Evolutionary conservation across 2,113 vertebrate genomes (phyloP), one percentile per base, ranked within the genome.

Genomic region (Galemys pyrenaicus): DNA sequence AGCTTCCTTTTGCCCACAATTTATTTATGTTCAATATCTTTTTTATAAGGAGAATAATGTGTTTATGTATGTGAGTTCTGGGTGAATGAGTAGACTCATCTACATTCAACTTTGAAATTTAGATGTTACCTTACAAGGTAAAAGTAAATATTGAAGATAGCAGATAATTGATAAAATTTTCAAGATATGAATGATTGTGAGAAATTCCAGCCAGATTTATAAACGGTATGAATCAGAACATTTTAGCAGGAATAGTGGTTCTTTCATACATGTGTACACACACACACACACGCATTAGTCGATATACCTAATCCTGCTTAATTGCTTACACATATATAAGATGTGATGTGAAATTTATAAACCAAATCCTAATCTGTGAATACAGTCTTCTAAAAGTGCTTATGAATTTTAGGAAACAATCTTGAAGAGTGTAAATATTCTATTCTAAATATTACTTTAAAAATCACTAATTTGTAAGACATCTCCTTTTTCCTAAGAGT

Each of bases 41-140:
- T 88, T 94, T 78, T 51, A 68, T 73, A 87, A 71, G 28, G 64
- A 79, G 26, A 83, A 49, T 41, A 81, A 64, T 68, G 10, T 90
- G 46, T 35, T 79, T 71, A 26, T 26, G 60, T 44, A 71, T 54
- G 15, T 39, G 28, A 75, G 12, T 78, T 84, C 71, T 92, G 6
- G 6, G n/a, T 82, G 22, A 87, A 70, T 68, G 26, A 62, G 35
- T 7, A 9, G 6, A 10, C 13, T 22, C 13, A 70, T 4, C 12
- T 87, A 73, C 28, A 41, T 44, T 91, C 16, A 51, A 30, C 28
- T 87, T 71, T 26, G 87, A 82, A 90, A 79, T 44, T n/a, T 65
- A 89, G 54, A 68, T 3, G 60, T 67, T 35, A 49, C 17, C 46
- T 71, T 85, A 9, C 35, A 46, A 67, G 8, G 10, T 73, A 2